Evolutionary conservation across 1,140 invertebrate species (phyloP), one percentile per base, ranked within the genome.

Genomic region (Ceratina calcarata): DNA sequence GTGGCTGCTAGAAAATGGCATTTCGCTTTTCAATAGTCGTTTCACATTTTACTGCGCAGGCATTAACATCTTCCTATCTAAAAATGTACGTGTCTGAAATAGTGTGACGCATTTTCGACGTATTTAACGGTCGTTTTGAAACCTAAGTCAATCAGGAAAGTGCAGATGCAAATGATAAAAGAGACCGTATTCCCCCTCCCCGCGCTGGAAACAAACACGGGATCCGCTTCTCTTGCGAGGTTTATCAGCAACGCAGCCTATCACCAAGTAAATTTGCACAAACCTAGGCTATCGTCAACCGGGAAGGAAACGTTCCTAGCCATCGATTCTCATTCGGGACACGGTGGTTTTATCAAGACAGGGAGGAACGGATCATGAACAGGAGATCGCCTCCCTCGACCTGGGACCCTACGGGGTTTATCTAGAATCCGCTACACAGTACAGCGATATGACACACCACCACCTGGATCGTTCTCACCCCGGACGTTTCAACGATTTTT

Each of bases 401-500:
- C 45, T 3, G 3, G 20, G n/a, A 12, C 45, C 24, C 55, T 2
- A 32, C 20, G 13, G 37, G 10, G 37, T 45, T 45, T 45, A 45
- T 45, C 37, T 45, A 6, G 37, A 10, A 45, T n/a, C n/a, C 27
- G 32, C 18, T 18, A 45, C n/a, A 22, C 69, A 16, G 20, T n/a
- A 6, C 53, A 7, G 24, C 61, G 45, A 32, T 68, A 69, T 69
- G 60, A 70, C 75, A 51, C 65, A 22, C 57, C 45, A 49, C 64
- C 37, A 18, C 8, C 57, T 60, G 67, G 68, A 71, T 49, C 74
- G 10, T 22, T 18, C 69, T 53, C 7, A 7, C 22, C 13, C 32
- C 73, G 55, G 78, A 76, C 53, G 72, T 22, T 60, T 18, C 53
- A 37, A 13, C 18, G 8, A 51, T 80, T 77, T 80, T 80, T 69